Percentiles rank a stretch among this genome's conserved stretches.
These are phyloP conservation scores for Plebejus argus DNA, from an alignment of 2,888 invertebrate genomes.

Conservation along the genomic window DNA sequence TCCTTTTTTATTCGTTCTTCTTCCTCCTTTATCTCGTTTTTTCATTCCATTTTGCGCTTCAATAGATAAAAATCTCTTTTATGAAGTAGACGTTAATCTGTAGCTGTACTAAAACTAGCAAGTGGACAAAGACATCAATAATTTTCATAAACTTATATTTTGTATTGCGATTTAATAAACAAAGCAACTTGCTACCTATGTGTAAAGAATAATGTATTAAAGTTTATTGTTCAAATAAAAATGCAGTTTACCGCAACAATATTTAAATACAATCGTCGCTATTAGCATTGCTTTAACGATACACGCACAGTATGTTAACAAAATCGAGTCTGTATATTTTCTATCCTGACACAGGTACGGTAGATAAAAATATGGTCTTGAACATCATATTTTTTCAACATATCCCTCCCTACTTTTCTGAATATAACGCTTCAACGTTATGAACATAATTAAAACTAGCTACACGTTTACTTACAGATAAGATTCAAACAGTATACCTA, in stretches of 20 bases:
- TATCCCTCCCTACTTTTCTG: no score
- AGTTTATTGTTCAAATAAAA: conserved; percentile 12
- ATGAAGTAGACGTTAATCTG: not conserved
- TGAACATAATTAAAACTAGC: not conserved
- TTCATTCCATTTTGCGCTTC: not conserved
- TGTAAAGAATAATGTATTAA: not conserved
- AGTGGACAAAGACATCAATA: not conserved
- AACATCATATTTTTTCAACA: no score
- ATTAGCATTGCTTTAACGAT: not conserved
- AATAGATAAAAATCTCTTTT: not conserved
- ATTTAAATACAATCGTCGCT: not conserved
- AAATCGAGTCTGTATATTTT: no score
- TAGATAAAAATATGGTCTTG: not conserved
- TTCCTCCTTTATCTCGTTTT: not conserved
- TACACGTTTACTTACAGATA: not conserved
- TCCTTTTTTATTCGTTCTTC: not conserved
- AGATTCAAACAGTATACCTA: no score
- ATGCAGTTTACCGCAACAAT: not conserved
- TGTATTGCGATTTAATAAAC: not conserved
- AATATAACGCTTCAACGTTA: not conserved
- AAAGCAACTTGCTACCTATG: not conserved
- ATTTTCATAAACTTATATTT: not conserved
- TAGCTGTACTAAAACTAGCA: not conserved
- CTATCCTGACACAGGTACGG: not conserved
- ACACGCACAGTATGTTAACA: not conserved